phyloP scores from a whole-genome alignment of 2,888 invertebrate genomes.

The Lissocephala sabroskyi region DNA sequence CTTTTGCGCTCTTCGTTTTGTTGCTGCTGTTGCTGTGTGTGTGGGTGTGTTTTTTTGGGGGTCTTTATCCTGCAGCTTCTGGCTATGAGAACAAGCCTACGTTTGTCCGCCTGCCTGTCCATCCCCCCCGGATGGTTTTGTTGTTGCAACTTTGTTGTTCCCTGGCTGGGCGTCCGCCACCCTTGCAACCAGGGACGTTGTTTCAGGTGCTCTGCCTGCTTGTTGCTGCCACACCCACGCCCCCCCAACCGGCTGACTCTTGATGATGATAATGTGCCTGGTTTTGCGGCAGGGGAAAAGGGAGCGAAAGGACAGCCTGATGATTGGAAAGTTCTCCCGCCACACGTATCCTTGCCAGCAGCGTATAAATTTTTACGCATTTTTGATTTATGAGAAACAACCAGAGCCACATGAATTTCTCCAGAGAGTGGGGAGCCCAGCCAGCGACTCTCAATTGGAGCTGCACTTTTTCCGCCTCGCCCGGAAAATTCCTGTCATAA shows the following conservation, averaged over 20 bases:
- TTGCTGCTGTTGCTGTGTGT: background rate
- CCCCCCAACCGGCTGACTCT: constrained; percentile 52
- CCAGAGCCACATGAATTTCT: constrained; percentile 42
- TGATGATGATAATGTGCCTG: constrained; percentile 61
- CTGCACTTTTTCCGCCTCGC: too few species aligned
- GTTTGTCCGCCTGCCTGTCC: constrained; percentile 26
- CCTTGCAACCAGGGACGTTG: constrained; percentile 6
- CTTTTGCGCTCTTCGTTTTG: constrained; percentile 21
- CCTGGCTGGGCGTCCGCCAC: background rate
- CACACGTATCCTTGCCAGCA: constrained; percentile 19
- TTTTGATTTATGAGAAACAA: constrained; percentile 55
- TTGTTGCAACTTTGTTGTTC: constrained; percentile 29
- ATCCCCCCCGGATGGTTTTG: constrained; percentile 9
- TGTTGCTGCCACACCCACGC: background rate
- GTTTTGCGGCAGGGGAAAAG: constrained; percentile 10
- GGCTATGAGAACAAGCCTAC: constrained; percentile 28
- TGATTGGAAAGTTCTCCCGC: too few species aligned
- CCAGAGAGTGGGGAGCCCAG: too few species aligned
- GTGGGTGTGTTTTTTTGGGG: constrained; percentile 1
- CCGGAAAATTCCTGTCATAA: too few species aligned
- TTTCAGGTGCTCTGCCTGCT: constrained; percentile 46
- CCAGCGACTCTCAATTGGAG: too few species aligned
- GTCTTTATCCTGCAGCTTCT: constrained; percentile 34
- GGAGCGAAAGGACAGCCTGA: constrained; percentile 12
- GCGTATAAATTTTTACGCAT: constrained; percentile 57